Evolutionary conservation across 2,888 invertebrate genomes (phyloP).

Genomic region (Monopis laevigella): DNA sequence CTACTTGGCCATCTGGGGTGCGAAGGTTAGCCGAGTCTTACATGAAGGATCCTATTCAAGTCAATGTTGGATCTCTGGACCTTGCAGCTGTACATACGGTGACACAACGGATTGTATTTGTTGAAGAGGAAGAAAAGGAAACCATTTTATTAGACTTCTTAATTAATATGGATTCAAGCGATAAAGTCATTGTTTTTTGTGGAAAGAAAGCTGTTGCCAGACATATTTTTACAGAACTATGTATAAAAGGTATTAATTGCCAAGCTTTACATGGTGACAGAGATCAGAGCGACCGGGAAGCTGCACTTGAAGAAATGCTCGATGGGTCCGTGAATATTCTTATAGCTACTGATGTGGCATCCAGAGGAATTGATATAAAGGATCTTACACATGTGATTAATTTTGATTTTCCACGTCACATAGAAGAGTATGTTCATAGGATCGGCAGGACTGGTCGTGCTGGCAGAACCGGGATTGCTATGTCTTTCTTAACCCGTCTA

Average conservation of each 20-base stretch:
- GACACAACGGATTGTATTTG: slow-evolving; percentile 78
- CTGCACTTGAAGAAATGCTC: slow-evolving; percentile 85
- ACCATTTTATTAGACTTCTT: slow-evolving; percentile 75
- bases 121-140: slow-evolving; percentile 77
- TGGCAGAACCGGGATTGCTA: slow-evolving; percentile 83
- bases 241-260: slow-evolving; percentile 72
- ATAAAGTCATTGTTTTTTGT: slow-evolving; percentile 92
- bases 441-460: slow-evolving; percentile 97
- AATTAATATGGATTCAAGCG: slow-evolving; percentile 72
- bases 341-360: slow-evolving; percentile 95
- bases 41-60: slow-evolving; percentile 89
- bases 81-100: slow-evolving; percentile 91
- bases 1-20: slow-evolving; percentile 94
- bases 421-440: slow-evolving; percentile 96
- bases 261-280: slow-evolving; percentile 91
- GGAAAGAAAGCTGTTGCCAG: slow-evolving; percentile 87
- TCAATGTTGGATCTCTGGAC: slow-evolving; percentile 89
- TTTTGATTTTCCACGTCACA: slow-evolving; percentile 92
- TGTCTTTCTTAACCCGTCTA: slow-evolving; percentile 80
- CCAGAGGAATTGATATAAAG: slow-evolving; percentile 91
- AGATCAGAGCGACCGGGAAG: slow-evolving; percentile 81
- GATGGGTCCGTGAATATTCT: slow-evolving; percentile 82
- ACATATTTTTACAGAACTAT: slow-evolving; percentile 82
- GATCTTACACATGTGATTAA: slow-evolving; percentile 92
- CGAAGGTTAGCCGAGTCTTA: slow-evolving; percentile 85